phyloP scores from a whole-genome alignment of 2,797 vertebrate species.

The Cyclopterus lumpus region DNA sequence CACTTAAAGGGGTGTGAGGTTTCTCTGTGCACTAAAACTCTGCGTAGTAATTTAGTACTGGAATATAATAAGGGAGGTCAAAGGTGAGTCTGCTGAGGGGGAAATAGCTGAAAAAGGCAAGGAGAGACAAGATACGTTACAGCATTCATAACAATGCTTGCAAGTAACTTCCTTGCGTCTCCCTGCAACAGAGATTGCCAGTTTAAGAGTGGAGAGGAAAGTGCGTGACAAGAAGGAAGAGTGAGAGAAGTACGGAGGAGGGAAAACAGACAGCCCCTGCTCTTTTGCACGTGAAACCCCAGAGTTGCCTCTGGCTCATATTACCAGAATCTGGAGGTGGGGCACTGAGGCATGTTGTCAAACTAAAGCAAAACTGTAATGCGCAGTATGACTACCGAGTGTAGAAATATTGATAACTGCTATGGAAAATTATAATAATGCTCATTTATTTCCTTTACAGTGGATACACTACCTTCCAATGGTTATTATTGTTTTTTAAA shows the following conservation, averaged over 20 bases:
- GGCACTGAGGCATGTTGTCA: constrained; percentile 68
- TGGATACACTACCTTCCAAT: neutral
- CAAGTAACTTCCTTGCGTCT: constrained; percentile 35
- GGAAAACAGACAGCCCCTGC: constrained; percentile 86
- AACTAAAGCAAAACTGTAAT: constrained; percentile 60
- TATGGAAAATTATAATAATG: neutral
- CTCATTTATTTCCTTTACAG: neutral
- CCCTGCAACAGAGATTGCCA: constrained; percentile 45
- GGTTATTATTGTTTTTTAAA: neutral
- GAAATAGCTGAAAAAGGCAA: constrained; percentile 67
- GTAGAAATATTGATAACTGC: constrained; percentile 33
- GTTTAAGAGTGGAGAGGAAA: constrained; percentile 52
- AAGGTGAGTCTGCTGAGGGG: constrained; percentile 73
- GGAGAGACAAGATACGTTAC: constrained; percentile 46
- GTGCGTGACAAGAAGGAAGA: constrained; percentile 64
- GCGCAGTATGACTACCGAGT: constrained; percentile 45
- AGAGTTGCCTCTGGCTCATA: constrained; percentile 79
- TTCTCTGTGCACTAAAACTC: constrained; percentile 54
- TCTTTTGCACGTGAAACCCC: constrained; percentile 79
- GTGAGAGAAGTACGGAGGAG: constrained; percentile 71
- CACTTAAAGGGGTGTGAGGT: constrained; percentile 45
- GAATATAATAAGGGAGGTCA: constrained; percentile 79
- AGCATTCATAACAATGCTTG: constrained; percentile 20
- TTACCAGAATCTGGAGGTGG: constrained; percentile 85
- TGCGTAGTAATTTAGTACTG: constrained; percentile 72